Base-by-base conservation (phyloP, 53 echinoderm and acorn worm genomes). In the Stichopus horrens region DNA sequence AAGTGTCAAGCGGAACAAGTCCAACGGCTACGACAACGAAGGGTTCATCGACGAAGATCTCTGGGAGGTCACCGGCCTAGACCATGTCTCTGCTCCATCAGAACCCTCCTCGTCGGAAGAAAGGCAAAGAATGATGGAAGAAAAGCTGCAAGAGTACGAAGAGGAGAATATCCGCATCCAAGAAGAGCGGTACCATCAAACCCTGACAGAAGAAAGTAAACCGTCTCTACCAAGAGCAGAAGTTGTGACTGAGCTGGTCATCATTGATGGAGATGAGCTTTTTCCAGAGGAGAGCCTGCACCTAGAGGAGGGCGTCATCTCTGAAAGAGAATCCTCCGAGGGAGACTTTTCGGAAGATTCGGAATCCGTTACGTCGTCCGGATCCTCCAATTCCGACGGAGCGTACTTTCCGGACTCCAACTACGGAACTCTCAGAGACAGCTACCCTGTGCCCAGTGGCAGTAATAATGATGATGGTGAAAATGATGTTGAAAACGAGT, bases 61-160 rank as follows among this genome's bases (percentile, higher is more conserved):
- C 7, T 85, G 85, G 85, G 85, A 85, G 37, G 65, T 85, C 18
- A 65, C 63, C 21, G 85, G 85, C 7, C 67, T 85, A 67, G 66
- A 66, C 51, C 58, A 85, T 9, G 66, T 85, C 37, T 13, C 66
- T 9, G 23, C 63, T 9, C 52, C 65, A 16, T 21, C 22, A 7
- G 63, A 85, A 23, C 4, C 22, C 20, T 18, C 59, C 8, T 8
- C n/a, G 9, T 83, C 58, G n/a, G 59, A 59, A 5, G 60, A 63
- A 10, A 68, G 11, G 37, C 52, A 76, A 51, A 51, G 77, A 54
- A 51, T 76, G 52, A 11, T 76, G 10, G 77, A 76, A 11, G 77
- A 76, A 54, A 76, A 76, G 37, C 8, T 76, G 16, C 67, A 23
- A 10, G 85, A 66, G 16, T 85, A 85, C 37, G 85, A 85, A 52